phyloP scores from a whole-genome alignment of 2,888 invertebrate species.

The Polyommatus iphigenia region DNA sequence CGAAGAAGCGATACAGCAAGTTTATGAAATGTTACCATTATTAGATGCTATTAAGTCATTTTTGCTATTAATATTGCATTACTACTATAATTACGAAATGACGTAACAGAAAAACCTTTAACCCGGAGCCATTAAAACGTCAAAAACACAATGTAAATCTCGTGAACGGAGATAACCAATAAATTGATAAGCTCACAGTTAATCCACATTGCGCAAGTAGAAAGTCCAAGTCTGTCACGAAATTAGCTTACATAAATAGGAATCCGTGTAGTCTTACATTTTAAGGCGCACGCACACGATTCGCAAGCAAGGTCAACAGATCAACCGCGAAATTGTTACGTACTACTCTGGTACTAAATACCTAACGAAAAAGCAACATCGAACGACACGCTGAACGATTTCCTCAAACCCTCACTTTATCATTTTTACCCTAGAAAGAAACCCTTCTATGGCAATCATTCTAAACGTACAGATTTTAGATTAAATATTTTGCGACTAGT shows the following conservation, averaged over 20 bases:
- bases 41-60: neutral
- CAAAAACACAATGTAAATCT: conserved; percentile 4
- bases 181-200: conserved; percentile 38
- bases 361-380: too few species aligned
- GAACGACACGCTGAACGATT: too few species aligned
- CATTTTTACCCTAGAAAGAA: too few species aligned
- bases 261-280: conserved; percentile 58
- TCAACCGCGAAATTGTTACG: too few species aligned
- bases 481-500: too few species aligned
- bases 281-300: conserved; percentile 39
- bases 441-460: too few species aligned
- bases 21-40: too few species aligned
- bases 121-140: conserved; percentile 20
- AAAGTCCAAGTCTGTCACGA: conserved; percentile 52
- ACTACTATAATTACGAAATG: neutral
- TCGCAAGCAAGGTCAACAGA: neutral
- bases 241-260: conserved; percentile 65
- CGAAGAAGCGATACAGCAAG: too few species aligned
- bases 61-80: neutral
- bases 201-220: conserved; percentile 34
- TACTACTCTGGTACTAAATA: too few species aligned
- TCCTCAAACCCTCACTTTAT: too few species aligned
- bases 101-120: conserved; percentile 25
- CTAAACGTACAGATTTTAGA: too few species aligned
- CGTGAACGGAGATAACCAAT: conserved; percentile 33